These are phyloP conservation scores for Petrophora chlorosata DNA, from an alignment of 2,888 invertebrate genomes.

Conservation along the genomic window DNA sequence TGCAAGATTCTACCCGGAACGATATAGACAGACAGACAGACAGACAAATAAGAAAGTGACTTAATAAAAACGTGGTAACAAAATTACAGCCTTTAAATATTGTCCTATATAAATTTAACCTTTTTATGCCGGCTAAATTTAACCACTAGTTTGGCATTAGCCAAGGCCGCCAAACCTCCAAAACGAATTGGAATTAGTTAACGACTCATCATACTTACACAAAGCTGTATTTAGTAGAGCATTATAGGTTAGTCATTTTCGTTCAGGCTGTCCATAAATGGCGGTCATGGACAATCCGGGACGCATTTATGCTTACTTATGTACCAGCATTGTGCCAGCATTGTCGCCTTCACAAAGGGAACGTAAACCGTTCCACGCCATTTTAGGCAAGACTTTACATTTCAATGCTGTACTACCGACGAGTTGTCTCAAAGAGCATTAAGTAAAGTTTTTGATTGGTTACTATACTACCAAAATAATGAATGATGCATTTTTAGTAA, in stretches of 20 bases:
- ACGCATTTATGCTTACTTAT: slow-evolving; percentile 9
- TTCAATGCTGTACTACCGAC: slow-evolving; percentile 8
- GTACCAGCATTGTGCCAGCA: slow-evolving; percentile 3
- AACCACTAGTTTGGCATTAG: too few species aligned
- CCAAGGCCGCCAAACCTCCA: neutral
- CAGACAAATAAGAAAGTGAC: too few species aligned
- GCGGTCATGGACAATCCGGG: slow-evolving; percentile 11
- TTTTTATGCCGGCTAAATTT: too few species aligned
- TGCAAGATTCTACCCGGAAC: too few species aligned
- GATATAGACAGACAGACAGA: too few species aligned
- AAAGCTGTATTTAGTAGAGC: neutral
- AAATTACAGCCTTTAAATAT: too few species aligned
- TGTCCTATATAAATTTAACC: too few species aligned
- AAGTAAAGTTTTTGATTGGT: neutral
- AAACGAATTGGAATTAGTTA: neutral
- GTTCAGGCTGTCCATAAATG: slow-evolving; percentile 5
- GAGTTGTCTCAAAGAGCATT: slow-evolving; percentile 13
- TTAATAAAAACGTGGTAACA: too few species aligned
- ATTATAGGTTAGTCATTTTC: neutral
- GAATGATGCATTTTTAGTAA: too few species aligned
- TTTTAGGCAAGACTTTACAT: slow-evolving; percentile 14
- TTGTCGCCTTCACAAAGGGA: slow-evolving; percentile 24
- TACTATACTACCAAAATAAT: too few species aligned
- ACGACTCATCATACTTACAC: too few species aligned
- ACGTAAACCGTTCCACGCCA: slow-evolving; percentile 7